Base-by-base conservation (phyloP, 53 echinoderm and acorn worm genomes). In the Actinopyga echinites region DNA sequence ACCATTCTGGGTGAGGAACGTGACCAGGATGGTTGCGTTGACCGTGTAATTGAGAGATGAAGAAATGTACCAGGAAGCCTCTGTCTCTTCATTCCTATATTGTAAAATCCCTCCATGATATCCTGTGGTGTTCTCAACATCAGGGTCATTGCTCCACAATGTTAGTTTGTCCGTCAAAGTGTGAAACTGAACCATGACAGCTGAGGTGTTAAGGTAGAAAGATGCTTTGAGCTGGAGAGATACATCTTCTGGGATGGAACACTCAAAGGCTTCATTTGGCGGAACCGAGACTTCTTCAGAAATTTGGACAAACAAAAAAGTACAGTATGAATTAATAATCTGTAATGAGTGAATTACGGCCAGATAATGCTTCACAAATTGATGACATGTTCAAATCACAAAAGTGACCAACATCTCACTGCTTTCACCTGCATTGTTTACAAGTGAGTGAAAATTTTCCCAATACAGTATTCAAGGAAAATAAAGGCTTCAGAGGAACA, bases 151-250 rank as follows among this genome's bases (percentile, higher is more conserved):
- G 3, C 49, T 49, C 49, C 49, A 49, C 38, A 68, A 32, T 8
- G 8, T 0, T 30, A 68, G 21, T 20, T 68, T 38, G 38, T 68
- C 31, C 12, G 10, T 34, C 35, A 68, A 33, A 21, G 35, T 68
- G 40, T 68, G 68, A 38, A 68, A 68, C 68, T 68, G 68, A 8
- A 38, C 9, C 68, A 68, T 32, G 35, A 68, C 68, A 17, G 68
- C 68, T 9, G 35, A 22, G 0, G 68, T 38, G 22, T 68, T 68
- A 5, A 4, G 20, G 21, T 36, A 22, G 49, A 49, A 15, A 17
- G 9, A 0, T 49, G 49, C 49, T 1, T 49, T 15, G 0, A 49
- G 9, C 17, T 49, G 49, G 13, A 49, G 17, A 13, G 49, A 49
- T 15, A 49, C 38, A 22, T 21, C 35, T 6, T 19, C 20, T 2